These are phyloP conservation scores for Coracopsis vasa DNA, from an alignment of 2,113 vertebrate species.

Conservation along the genomic window DNA sequence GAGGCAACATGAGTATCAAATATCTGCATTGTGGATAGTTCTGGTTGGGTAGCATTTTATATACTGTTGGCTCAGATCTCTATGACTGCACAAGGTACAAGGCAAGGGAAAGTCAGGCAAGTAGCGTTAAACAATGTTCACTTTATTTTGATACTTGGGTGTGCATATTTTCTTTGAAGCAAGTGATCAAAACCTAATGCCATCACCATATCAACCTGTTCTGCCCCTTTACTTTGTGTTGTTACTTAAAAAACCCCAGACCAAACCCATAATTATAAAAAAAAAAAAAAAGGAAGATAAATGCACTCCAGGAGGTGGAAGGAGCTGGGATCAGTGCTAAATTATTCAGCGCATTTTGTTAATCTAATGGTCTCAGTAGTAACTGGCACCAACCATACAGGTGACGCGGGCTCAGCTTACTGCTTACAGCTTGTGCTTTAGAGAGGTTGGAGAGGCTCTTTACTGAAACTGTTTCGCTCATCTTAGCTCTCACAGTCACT, in stretches of 20 bases:
- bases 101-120: not conserved
- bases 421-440: not conserved
- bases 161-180: slow-evolving; percentile 31
- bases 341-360: not conserved
- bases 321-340: not conserved
- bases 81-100: not conserved
- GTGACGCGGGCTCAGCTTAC: not conserved
- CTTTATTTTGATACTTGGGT: slow-evolving; percentile 38
- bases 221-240: not conserved
- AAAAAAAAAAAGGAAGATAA: not conserved
- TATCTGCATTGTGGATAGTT: not conserved
- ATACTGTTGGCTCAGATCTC: slow-evolving; percentile 40
- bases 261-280: not conserved
- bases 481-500: not conserved
- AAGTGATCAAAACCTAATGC: not conserved
- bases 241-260: not conserved
- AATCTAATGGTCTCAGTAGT: not conserved
- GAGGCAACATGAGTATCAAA: not conserved
- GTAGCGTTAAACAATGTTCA: not conserved
- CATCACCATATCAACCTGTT: not conserved
- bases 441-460: not conserved
- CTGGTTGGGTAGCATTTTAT: slow-evolving; percentile 39
- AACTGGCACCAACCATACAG: not conserved
- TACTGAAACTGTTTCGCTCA: not conserved
- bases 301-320: not conserved